Conservation (phyloP, 1,140 invertebrate genomes). For the Lepidurus arcticus region DNA sequence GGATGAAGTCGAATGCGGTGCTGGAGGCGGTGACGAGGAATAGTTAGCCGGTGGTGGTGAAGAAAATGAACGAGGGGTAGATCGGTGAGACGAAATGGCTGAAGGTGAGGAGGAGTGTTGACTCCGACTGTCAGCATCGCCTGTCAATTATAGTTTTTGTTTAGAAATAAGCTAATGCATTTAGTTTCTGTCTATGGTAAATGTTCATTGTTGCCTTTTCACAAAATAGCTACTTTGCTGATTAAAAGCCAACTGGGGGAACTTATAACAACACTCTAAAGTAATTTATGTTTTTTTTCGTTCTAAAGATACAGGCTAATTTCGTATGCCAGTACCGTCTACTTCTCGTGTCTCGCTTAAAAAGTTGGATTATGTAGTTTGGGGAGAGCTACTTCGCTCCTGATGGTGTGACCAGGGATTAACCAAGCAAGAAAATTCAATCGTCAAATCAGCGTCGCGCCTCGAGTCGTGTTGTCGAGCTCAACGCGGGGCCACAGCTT, state of each 20-base stretch:
- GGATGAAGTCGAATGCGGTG: not conserved
- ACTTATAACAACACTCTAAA: not conserved
- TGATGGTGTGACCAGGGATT: constrained; percentile 8
- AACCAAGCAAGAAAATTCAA: constrained; percentile 19
- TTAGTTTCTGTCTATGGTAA: no score
- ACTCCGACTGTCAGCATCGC: not conserved
- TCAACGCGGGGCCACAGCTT: not conserved
- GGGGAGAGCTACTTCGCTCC: not conserved
- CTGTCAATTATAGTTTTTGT: not conserved
- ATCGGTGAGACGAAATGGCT: not conserved
- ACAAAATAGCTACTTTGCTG: not conserved
- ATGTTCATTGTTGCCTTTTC: not conserved
- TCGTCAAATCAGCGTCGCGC: constrained; percentile 12
- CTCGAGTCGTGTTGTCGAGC: not conserved
- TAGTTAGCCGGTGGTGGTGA: not conserved
- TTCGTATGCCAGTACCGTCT: no score
- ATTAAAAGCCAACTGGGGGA: not conserved
- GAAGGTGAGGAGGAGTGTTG: not conserved
- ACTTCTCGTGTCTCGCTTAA: no score
- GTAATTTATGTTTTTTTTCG: not conserved
- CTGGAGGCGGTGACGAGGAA: not conserved
- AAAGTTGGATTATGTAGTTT: no score
- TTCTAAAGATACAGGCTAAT: no score
- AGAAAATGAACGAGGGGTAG: not conserved
- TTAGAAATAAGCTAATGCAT: no score